Conservation (phyloP, 2,113 vertebrate genomes). For the Syngnathus floridae region DNA sequence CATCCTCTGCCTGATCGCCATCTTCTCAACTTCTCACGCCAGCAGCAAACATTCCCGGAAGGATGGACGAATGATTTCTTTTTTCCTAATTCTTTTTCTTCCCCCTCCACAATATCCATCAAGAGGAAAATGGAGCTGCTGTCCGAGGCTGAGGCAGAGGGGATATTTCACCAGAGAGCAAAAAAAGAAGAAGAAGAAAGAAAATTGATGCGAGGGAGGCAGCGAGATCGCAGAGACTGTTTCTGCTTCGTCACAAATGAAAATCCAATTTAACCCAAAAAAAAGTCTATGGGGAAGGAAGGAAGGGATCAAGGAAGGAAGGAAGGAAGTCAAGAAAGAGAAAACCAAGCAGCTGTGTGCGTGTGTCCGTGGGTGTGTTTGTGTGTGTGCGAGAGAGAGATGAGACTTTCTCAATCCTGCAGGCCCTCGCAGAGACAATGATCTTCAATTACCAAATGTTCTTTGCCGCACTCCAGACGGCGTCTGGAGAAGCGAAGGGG, state of each 20-base stretch:
- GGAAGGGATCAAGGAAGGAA: constrained; percentile 10
- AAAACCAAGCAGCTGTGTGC: not conserved
- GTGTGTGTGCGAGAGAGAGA: constrained; percentile 23
- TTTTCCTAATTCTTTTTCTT: not conserved
- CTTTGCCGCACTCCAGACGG: constrained; percentile 71
- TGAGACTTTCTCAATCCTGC: constrained; percentile 63
- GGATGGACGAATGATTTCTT: not conserved
- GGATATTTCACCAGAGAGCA: constrained; percentile 45
- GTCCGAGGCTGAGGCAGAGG: constrained; percentile 35
- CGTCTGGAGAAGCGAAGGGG: constrained; percentile 14
- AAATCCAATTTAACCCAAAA: constrained; percentile 70
- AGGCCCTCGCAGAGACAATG: constrained; percentile 70
- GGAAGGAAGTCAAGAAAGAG: not conserved
- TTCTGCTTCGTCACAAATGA: constrained; percentile 58
- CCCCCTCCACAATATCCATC: constrained; percentile 16
- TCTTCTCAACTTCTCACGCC: constrained; percentile 14
- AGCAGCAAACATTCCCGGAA: constrained; percentile 1
- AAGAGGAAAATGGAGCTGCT: constrained; percentile 46
- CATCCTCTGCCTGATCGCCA: constrained; percentile 25
- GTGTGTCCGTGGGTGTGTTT: too few species aligned
- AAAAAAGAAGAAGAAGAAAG: constrained; percentile 40
- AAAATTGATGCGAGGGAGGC: constrained; percentile 49
- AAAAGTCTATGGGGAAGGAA: constrained; percentile 40
- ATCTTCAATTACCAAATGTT: constrained; percentile 77
- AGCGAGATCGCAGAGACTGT: constrained; percentile 54